A percentile compares a stretch with the other conserved stretches of the same genome.
Evolutionary conservation across 2,797 vertebrate genomes (phyloP).

Genomic region (Anniella stebbinsi): DNA sequence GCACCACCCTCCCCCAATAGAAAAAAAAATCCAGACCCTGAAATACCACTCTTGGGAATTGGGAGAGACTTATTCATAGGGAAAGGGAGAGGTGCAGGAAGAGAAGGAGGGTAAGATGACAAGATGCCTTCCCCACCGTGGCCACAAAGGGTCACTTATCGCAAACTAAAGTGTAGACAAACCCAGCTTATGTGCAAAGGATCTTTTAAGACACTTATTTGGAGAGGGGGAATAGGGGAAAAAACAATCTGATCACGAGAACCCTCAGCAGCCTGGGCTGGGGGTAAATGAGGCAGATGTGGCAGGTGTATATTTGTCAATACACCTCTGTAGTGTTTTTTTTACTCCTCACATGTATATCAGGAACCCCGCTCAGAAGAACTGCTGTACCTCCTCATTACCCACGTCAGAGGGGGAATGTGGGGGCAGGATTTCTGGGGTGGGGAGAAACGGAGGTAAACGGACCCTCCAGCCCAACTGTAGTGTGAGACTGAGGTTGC

Average conservation of each 20-base stretch:
- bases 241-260: not conserved
- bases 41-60: conserved; percentile 3
- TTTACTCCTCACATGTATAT: too few species aligned
- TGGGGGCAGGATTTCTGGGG: not conserved
- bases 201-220: conserved; percentile 74
- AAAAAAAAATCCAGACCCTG: conserved; percentile 1
- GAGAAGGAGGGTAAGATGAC: not conserved
- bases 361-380: not conserved
- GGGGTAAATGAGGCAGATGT: too few species aligned
- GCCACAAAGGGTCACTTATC: not conserved
- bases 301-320: not conserved
- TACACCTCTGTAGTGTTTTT: not conserved
- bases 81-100: not conserved
- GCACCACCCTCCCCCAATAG: not conserved
- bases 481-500: conserved; percentile 16
- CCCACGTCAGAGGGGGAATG: not conserved
- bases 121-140: not conserved
- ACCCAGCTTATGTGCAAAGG: conserved; percentile 58
- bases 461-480: not conserved
- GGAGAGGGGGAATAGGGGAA: conserved; percentile 16
- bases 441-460: not conserved
- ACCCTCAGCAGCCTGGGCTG: not conserved
- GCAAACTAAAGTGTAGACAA: conserved; percentile 30
- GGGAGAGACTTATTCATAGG: not conserved
- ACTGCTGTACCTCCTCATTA: conserved; percentile 20